These are phyloP conservation scores for Himalopsyche japonica DNA, from an alignment of 2,888 invertebrate species.

Conservation along the genomic window DNA sequence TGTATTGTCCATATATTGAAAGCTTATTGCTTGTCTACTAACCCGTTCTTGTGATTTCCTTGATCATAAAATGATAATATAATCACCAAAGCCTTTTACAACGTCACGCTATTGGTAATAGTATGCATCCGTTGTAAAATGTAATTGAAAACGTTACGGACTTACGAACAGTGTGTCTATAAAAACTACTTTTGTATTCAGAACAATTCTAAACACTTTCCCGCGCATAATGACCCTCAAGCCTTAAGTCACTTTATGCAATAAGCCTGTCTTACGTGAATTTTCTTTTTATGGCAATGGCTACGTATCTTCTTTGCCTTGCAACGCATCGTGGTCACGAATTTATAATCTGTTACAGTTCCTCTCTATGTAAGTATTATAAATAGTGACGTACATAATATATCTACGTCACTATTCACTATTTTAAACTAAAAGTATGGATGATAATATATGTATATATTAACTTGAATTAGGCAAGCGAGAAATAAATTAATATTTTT, in stretches of 20 bases:
- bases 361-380: not conserved
- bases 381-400: not conserved
- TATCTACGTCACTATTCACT: too few species aligned
- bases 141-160: not conserved
- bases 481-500: too few species aligned
- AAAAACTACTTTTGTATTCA: not conserved
- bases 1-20: too few species aligned
- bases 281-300: not conserved
- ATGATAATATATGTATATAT: too few species aligned
- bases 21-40: too few species aligned
- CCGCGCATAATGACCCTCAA: slow-evolving; percentile 2
- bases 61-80: not conserved
- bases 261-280: slow-evolving; percentile 5
- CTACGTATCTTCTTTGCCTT: not conserved
- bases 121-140: not conserved
- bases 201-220: not conserved
- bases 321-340: not conserved
- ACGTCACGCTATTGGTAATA: not conserved
- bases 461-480: too few species aligned
- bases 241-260: not conserved
- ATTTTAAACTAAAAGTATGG: too few species aligned
- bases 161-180: not conserved
- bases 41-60: not conserved
- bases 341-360: not conserved
- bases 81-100: not conserved